Evolutionary conservation across 1,140 invertebrate genomes (phyloP).

Genomic region (Dendroctonus ponderosae): DNA sequence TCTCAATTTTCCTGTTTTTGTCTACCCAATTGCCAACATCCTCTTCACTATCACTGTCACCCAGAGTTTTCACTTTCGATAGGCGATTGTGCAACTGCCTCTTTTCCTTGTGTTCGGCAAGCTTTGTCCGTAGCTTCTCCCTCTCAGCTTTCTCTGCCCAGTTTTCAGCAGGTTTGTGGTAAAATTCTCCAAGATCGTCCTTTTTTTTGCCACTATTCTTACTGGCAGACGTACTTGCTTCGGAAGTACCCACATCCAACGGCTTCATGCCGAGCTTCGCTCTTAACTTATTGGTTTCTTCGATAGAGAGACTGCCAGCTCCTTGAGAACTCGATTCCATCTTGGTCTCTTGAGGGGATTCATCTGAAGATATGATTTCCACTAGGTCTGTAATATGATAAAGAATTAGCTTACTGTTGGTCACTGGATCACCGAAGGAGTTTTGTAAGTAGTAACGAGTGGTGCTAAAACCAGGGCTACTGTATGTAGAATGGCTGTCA

Average conservation of each 20-base stretch:
- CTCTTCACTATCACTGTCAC: conserved; percentile 71
- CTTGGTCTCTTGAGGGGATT: not conserved
- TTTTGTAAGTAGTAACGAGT: too few relatives aligned
- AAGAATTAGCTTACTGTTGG: conserved; percentile 18
- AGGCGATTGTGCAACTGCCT: conserved; percentile 75
- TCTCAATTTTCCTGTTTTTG: conserved; percentile 72
- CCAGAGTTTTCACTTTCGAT: conserved; percentile 65
- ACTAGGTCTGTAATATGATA: conserved; percentile 45
- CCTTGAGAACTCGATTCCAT: conserved; percentile 29
- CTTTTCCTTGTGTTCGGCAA: conserved; percentile 76
- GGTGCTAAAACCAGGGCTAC: too few relatives aligned
- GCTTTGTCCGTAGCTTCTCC: conserved; percentile 81
- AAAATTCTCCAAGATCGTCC: conserved; percentile 85
- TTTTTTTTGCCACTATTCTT: conserved; percentile 59
- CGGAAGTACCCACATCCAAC: conserved; percentile 65
- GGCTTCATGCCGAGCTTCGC: conserved; percentile 94
- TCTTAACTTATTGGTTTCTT: conserved; percentile 88
- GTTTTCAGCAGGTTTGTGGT: conserved; percentile 89
- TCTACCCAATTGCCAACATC: conserved; percentile 77
- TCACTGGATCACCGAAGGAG: not conserved
- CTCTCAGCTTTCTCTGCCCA: conserved; percentile 69
- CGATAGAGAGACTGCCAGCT: conserved; percentile 71
- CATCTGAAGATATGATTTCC: conserved; percentile 41
- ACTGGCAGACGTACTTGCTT: conserved; percentile 38
- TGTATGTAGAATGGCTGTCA: too few relatives aligned